Conservation (phyloP, 2,797 vertebrate genomes). For the Acomys russatus region DNA sequence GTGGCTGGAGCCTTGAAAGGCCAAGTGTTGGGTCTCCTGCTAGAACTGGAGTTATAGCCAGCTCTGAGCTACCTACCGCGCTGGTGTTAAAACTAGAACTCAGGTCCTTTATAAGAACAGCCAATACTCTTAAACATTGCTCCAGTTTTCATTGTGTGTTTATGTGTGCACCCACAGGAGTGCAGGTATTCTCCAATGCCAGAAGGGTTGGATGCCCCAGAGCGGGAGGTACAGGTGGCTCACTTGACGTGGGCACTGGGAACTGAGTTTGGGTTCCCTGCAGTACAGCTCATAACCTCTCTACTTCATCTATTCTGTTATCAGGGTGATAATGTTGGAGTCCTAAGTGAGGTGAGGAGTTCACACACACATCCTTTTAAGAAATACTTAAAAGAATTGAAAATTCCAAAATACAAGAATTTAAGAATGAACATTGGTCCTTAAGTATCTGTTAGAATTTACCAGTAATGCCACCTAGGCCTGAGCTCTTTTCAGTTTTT, state of each 20-base stretch:
- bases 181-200: background rate
- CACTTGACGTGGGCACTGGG: background rate
- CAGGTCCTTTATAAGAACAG: background rate
- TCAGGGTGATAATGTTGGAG: background rate
- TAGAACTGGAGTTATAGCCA: background rate
- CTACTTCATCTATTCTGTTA: background rate
- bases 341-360: background rate
- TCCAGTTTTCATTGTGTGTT: background rate
- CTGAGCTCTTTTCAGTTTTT: background rate
- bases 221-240: background rate
- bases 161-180: background rate
- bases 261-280: background rate
- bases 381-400: background rate
- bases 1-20: background rate
- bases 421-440: background rate
- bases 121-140: background rate
- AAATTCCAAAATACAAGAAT: background rate
- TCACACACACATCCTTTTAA: background rate
- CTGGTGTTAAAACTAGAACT: background rate
- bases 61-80: background rate
- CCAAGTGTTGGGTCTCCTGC: background rate
- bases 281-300: background rate
- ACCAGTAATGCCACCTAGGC: background rate
- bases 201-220: background rate
- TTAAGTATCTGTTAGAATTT: background rate